Evolutionary conservation across 1,140 invertebrate species (phyloP), one percentile per base, ranked within the genome.

Genomic region (Drosophila cardini): DNA sequence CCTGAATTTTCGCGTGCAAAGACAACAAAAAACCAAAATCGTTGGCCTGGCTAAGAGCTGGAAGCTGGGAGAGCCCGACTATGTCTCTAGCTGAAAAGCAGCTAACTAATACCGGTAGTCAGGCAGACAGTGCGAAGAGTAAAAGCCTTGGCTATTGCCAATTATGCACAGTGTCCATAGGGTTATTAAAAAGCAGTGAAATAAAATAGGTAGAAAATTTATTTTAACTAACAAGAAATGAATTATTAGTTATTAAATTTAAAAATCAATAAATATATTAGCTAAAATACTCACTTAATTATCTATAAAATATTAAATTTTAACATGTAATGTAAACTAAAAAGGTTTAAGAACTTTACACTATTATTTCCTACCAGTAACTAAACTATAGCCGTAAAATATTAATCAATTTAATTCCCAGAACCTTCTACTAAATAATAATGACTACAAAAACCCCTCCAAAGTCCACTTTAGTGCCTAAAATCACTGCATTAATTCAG

Each of bases 21-120:
- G 61, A 50, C 69, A 8, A 16, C 36, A 55, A 11, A 16, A 55
- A 55, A 11, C 10, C 9, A 55, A 55, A 36, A 38, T 36, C 8
- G 8, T 34, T 53, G 15, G 15, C 32, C 18, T 38, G 38, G 45
- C 46, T 48, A 16, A 13, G 30, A 34, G 42, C 8, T 43, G 42
- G 9, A 42, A 1, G 1, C 10, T 32, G 13, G 26, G 50, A 53
- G 55, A 55, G 50, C 52, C 34, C 50, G 56, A 42, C 61, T 43
- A n/a, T 53, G 40, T 61, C 45, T 40, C 74, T 26, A 83, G 62
- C 75, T 74, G 71, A 48, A 26, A 26, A 70, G 69, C 81, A 18
- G 57, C 57, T n/a, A 43, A 57, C 40, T 82, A 86, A 87, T 83
- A 83, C 83, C 85, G 79, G 83, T 87, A 86, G 83, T 86, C 83